Evolutionary conservation across 2,797 vertebrate species (phyloP).

Genomic region (Crenichthys baileyi): DNA sequence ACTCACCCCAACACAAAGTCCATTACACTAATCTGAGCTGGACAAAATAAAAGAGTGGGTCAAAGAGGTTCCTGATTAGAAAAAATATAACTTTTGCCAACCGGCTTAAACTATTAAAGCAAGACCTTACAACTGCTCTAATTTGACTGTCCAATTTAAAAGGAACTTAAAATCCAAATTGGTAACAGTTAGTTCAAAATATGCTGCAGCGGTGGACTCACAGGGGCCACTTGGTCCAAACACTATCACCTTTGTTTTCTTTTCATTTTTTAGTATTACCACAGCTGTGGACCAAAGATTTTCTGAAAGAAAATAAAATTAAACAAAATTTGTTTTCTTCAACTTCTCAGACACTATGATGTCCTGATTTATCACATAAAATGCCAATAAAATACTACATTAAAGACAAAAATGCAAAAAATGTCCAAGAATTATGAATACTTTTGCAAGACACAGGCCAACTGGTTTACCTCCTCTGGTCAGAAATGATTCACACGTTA

Average conservation of each 20-base stretch:
- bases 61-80: background rate
- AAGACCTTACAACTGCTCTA: background rate
- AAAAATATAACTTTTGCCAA: background rate
- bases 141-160: background rate
- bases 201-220: background rate
- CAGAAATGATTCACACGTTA: background rate
- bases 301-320: no score
- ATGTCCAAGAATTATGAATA: background rate
- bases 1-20: background rate
- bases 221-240: background rate
- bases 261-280: background rate
- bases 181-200: background rate
- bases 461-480: background rate
- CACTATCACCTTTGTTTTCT: background rate
- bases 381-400: background rate
- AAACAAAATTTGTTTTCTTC: background rate
- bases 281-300: no score
- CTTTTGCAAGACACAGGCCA: background rate
- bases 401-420: background rate
- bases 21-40: background rate
- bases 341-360: background rate
- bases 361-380: background rate
- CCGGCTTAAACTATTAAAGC: background rate
- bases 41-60: background rate
- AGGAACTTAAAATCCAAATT: background rate